Conservation (phyloP, 2,888 invertebrate species). For the Muschampia plurimacula region DNA sequence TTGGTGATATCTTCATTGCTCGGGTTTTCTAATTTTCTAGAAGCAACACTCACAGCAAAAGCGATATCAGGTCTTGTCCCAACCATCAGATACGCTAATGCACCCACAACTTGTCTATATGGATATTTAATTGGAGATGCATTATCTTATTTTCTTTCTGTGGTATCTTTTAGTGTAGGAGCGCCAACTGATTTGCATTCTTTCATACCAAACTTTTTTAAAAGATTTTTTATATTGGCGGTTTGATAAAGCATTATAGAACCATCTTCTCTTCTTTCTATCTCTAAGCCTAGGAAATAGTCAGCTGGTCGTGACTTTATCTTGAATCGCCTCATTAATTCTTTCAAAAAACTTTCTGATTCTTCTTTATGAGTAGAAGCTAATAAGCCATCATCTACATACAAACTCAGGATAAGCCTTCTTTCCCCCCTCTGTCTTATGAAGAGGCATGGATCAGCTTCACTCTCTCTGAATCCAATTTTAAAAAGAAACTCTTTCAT, state of each 20-base stretch:
- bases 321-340: not conserved
- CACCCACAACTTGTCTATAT: not conserved
- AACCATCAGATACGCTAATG: not conserved
- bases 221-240: not conserved
- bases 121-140: not conserved
- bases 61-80: constrained; percentile 2
- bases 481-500: not conserved
- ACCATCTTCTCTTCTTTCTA: not conserved
- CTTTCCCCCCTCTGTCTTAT: not conserved
- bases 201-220: not conserved
- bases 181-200: not conserved
- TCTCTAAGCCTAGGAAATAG: not conserved
- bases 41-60: not conserved
- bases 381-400: not conserved
- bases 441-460: not conserved
- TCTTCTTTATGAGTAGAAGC: no score
- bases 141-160: no score
- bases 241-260: not conserved
- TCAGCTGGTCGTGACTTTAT: not conserved
- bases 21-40: constrained; percentile 2
- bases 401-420: not conserved
- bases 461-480: not conserved
- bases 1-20: no score
- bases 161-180: not conserved
- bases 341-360: no score